A percentile compares a stretch with the other conserved stretches of the same genome.
phyloP scores from a whole-genome alignment of 2,797 vertebrate genomes.

The Tauraco hartlaubi region DNA sequence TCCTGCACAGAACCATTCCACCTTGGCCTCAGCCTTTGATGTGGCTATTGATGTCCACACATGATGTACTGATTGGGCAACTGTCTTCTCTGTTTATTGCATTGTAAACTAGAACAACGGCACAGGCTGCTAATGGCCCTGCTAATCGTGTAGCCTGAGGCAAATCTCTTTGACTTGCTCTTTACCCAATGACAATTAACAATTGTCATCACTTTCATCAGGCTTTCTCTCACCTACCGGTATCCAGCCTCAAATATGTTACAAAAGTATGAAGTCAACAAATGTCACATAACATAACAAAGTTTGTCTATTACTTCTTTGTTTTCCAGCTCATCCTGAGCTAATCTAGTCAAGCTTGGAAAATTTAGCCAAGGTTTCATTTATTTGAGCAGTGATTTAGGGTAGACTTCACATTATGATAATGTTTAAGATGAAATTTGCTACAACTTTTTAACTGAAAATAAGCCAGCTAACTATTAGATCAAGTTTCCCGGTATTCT shows the following conservation, averaged over 20 bases:
- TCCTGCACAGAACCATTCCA: neutral
- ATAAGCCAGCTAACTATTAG: neutral
- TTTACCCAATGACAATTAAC: neutral
- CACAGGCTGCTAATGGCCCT: neutral
- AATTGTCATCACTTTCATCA: neutral
- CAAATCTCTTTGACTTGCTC: neutral
- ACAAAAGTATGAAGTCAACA: neutral
- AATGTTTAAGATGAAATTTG: neutral
- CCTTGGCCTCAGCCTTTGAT: neutral
- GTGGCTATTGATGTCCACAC: neutral
- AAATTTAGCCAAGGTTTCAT: neutral
- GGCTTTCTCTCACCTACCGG: neutral
- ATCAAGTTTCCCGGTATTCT: neutral
- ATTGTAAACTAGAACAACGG: neutral
- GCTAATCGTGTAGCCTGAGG: neutral
- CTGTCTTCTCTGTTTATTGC: neutral
- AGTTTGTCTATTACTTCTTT: neutral
- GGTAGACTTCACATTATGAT: neutral
- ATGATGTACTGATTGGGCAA: fast-evolving
- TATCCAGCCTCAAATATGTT: neutral
- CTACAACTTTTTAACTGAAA: neutral
- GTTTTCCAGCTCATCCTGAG: neutral
- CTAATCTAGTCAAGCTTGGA: neutral
- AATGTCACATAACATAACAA: neutral
- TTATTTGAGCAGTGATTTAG: neutral